Evolutionary conservation across 2,888 invertebrate species (phyloP), one percentile per base, ranked within the genome.

Genomic region (Arrhopalites spinosus): DNA sequence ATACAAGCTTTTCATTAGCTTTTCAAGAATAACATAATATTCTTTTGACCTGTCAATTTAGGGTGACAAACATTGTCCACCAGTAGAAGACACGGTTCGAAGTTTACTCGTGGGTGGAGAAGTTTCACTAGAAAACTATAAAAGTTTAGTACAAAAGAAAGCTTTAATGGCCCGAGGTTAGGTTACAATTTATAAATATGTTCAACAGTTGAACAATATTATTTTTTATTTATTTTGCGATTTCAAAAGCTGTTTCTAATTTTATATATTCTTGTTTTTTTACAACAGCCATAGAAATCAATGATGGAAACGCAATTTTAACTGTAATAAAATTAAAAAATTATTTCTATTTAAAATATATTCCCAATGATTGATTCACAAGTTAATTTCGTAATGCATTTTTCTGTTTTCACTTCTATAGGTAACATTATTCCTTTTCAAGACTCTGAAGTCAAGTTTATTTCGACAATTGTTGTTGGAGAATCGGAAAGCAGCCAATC

Each of bases 261-360:
- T n/a, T n/a, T n/a, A n/a, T n/a, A n/a, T n/a, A n/a, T n/a, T n/a
- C n/a, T n/a, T n/a, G n/a, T n/a, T n/a, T n/a, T n/a, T n/a, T n/a
- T n/a, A n/a, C n/a, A n/a, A n/a, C n/a, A n/a, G 91, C 93, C 0
- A 86, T 93, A 43, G 87, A 88, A 36, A 88, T 90, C 70, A 91
- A 91, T 7, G 91, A 93, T 86, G 94, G 94, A 29, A 92, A 93
- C 88, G 89, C 91, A 29, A 91, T 93, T 80, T 86, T 92, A 71
- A 88, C 89, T 78, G 91, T 91, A 73, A 78, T 76, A 43, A 13
- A 25, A 66, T 29, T 13, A 53, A 36, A 7, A 45, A 11, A 11
- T 45, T 45, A 11, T 45, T 11, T 15, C 53, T 17, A 53, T 17
- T 13, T 53, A 53, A 3, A n/a, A n/a, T 53, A 53, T 53, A 53